phyloP scores from a whole-genome alignment of 2,797 vertebrate genomes.

The Merluccius polli region DNA sequence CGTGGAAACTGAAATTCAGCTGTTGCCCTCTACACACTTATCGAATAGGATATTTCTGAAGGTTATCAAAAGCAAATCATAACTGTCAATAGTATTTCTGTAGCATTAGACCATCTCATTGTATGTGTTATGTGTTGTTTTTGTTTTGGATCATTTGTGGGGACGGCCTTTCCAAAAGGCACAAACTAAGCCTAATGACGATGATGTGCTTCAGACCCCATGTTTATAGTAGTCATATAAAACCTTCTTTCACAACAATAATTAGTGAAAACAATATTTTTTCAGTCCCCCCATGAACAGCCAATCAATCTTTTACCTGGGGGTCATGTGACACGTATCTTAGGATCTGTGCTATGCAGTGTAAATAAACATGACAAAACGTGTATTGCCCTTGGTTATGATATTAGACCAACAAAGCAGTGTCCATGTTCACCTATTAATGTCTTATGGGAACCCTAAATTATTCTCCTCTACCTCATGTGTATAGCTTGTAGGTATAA shows the following conservation, averaged over 20 bases:
- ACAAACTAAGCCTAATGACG: constrained; percentile 25
- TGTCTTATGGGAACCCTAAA: constrained; percentile 92
- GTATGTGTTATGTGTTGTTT: constrained; percentile 44
- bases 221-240: background rate
- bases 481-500: constrained; percentile 97
- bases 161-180: constrained; percentile 22
- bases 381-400: constrained; percentile 73
- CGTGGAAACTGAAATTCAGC: constrained; percentile 36
- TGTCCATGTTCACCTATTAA: constrained; percentile 75
- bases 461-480: constrained; percentile 99
- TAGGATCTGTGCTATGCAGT: constrained; percentile 78
- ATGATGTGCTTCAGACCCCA: background rate
- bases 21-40: constrained; percentile 21
- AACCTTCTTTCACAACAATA: background rate
- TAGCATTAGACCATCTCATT: constrained; percentile 36
- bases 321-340: constrained; percentile 49
- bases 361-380: constrained; percentile 62
- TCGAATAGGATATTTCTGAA: constrained; percentile 30
- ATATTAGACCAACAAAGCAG: constrained; percentile 75
- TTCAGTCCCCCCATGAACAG: constrained; percentile 13
- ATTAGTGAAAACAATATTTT: background rate
- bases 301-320: constrained; percentile 40
- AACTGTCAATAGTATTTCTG: constrained; percentile 33
- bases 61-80: constrained; percentile 42
- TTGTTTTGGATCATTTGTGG: constrained; percentile 30